Evolutionary conservation across 2,888 invertebrate species (phyloP), one percentile per base, ranked within the genome.

Genomic region (Dilophus febrilis): DNA sequence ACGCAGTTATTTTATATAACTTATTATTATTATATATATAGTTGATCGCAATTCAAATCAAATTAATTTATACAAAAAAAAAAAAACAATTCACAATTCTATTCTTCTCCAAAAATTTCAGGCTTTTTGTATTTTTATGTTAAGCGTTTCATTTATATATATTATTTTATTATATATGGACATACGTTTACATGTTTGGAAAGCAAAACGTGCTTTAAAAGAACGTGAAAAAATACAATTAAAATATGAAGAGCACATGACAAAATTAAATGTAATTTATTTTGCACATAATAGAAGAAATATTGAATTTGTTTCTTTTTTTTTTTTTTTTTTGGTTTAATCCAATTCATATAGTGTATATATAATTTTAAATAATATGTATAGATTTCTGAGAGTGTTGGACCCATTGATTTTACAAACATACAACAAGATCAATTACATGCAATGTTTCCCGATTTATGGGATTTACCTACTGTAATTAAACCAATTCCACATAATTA

Each of bases 61-160:
- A n/a, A n/a, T n/a, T n/a, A n/a, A n/a, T n/a, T n/a, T n/a, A n/a
- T n/a, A n/a, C n/a, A n/a, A n/a, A n/a, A n/a, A n/a, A n/a, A n/a
- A n/a, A n/a, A n/a, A n/a, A n/a, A n/a, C n/a, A n/a, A n/a, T n/a
- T n/a, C n/a, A n/a, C n/a, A n/a, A n/a, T n/a, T n/a, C n/a, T n/a
- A n/a, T n/a, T n/a, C n/a, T n/a, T n/a, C n/a, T n/a, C n/a, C n/a
- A n/a, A n/a, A n/a, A n/a, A n/a, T n/a, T n/a, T n/a, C n/a, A 79
- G 77, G 60, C 68, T 36, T 79, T 74, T 56, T 75, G 74, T 43
- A 61, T 77, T 26, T 57, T 65, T 42, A 58, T 80, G 35, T 67
- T 73, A 14, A 45, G 59, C 4, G 52, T 74, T 26, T 75, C 77
- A 35, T 64, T 77, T 31, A 13, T 70, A 2, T 80, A 77, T 56